A percentile compares a stretch with the other conserved stretches of the same genome.
phyloP scores from a whole-genome alignment of 2,113 vertebrate genomes.

The Cavia aperea region DNA sequence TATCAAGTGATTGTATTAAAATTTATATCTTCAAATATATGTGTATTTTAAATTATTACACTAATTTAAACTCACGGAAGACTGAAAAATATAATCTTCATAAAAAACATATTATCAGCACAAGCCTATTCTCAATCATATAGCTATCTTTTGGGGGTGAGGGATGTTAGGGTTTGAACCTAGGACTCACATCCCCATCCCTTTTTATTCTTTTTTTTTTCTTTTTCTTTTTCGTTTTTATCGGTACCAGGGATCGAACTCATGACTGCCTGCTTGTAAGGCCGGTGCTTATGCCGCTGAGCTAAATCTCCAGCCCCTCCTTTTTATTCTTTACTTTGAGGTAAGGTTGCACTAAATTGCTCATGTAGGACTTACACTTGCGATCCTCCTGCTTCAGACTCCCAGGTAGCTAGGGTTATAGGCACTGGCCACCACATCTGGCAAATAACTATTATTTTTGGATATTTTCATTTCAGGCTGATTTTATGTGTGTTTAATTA shows the following conservation, averaged over 20 bases:
- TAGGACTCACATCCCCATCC: background rate
- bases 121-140: conserved; percentile 22
- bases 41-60: conserved; percentile 32
- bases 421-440: background rate
- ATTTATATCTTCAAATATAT: conserved; percentile 20
- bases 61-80: conserved; percentile 35
- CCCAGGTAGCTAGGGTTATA: background rate
- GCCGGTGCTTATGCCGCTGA: too few relatives aligned
- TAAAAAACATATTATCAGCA: conserved; percentile 17
- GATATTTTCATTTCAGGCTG: conserved; percentile 39
- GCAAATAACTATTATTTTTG: background rate
- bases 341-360: background rate
- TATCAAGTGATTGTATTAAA: conserved; percentile 37
- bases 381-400: background rate
- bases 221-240: too few relatives aligned
- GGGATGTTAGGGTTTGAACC: background rate
- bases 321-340: background rate
- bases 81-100: conserved; percentile 7
- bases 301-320: too few relatives aligned
- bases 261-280: too few relatives aligned
- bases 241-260: too few relatives aligned
- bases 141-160: background rate
- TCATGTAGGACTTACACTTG: background rate
- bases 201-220: background rate
- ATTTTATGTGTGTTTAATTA: conserved; percentile 42